A percentile compares a stretch with the other conserved stretches of the same genome.
These are phyloP conservation scores for Apamea sordens DNA, from an alignment of 2,888 invertebrate species.

Conservation along the genomic window DNA sequence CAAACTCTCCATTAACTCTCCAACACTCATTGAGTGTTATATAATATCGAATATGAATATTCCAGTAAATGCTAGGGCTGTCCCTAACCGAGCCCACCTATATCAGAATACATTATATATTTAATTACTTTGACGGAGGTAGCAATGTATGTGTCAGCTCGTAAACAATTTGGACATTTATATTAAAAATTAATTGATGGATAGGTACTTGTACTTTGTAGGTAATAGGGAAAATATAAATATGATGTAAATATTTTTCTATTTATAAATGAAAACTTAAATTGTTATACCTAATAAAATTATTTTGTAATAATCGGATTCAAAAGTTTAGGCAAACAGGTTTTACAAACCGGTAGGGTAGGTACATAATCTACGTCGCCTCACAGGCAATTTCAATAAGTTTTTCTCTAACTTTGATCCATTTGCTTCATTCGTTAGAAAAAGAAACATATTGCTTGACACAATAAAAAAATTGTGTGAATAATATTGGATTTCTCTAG, in stretches of 20 bases:
- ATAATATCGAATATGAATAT: conserved; percentile 52
- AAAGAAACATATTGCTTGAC: not conserved
- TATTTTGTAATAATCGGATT: no score
- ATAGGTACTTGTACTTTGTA: not conserved
- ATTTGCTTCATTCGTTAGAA: not conserved
- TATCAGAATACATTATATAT: conserved; percentile 30
- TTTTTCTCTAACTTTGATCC: not conserved
- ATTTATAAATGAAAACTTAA: not conserved
- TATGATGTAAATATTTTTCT: not conserved
- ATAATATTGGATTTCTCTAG: not conserved
- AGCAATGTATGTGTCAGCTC: conserved; percentile 19
- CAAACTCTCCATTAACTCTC: conserved; percentile 42
- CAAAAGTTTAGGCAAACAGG: no score
- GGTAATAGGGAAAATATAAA: not conserved
- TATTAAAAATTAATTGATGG: conserved; percentile 23
- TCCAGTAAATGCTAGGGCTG: conserved; percentile 28
- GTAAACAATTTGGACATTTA: conserved; percentile 25
- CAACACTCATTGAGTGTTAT: conserved; percentile 34
- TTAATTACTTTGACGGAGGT: conserved; percentile 49
- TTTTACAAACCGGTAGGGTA: no score
- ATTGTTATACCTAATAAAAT: no score
- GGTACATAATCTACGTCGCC: not conserved
- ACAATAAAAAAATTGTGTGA: not conserved
- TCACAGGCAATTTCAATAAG: not conserved
- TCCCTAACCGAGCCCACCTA: conserved; percentile 26